phyloP scores from a whole-genome alignment of 2,797 vertebrate species.

The Geranospiza caerulescens region DNA sequence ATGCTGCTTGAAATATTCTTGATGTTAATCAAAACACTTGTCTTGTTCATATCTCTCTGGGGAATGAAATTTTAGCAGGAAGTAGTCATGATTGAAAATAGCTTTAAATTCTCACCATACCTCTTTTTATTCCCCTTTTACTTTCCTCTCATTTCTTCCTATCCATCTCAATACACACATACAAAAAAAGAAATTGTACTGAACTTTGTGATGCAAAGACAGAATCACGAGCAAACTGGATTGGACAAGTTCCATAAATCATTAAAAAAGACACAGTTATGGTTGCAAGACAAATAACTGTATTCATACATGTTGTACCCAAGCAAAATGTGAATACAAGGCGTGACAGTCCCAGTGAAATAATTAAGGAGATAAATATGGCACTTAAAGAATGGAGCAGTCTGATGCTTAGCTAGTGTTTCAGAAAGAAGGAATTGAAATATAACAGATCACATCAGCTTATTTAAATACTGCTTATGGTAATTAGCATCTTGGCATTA shows the following conservation, averaged over 20 bases:
- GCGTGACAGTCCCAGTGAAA: not conserved
- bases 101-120: not conserved
- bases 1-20: not conserved
- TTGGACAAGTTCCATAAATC: not conserved
- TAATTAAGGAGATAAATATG: not conserved
- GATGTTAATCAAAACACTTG: conserved; percentile 26
- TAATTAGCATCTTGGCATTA: conserved; percentile 2
- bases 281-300: not conserved
- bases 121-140: not conserved
- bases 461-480: not conserved
- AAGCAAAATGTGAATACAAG: not conserved
- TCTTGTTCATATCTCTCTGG: not conserved
- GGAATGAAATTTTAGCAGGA: not conserved
- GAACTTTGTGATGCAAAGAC: not conserved
- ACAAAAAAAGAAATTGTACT: not conserved
- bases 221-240: not conserved
- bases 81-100: not conserved
- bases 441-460: not conserved
- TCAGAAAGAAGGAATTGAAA: not conserved
- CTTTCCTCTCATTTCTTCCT: not conserved
- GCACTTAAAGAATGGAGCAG: not conserved
- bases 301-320: not conserved
- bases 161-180: not conserved
- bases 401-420: not conserved
- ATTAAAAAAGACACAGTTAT: not conserved